phyloP scores from a whole-genome alignment of 2,113 vertebrate genomes.

The Oryzias curvinotus region DNA sequence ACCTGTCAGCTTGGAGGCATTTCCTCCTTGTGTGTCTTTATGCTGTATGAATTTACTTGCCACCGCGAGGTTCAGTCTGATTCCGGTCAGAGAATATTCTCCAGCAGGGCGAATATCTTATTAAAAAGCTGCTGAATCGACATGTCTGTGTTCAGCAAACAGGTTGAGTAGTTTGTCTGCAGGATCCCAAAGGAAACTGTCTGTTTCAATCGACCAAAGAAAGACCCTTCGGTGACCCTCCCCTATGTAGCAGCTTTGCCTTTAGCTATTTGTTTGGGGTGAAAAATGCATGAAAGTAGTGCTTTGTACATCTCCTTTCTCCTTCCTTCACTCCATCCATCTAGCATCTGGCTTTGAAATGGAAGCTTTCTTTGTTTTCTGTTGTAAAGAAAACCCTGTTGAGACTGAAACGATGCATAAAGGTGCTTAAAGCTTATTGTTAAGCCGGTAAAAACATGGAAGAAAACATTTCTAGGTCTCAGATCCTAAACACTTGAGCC shows the following conservation, averaged over 20 bases:
- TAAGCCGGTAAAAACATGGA: no score
- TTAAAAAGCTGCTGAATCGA: slow-evolving; percentile 41
- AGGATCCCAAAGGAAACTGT: slow-evolving; percentile 13
- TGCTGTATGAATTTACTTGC: slow-evolving; percentile 2
- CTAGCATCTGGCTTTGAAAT: not conserved
- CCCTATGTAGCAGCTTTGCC: slow-evolving; percentile 11
- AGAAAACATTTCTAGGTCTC: no score
- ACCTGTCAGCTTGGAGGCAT: slow-evolving; percentile 33
- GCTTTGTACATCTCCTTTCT: slow-evolving; percentile 7
- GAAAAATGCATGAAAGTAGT: slow-evolving; percentile 34
- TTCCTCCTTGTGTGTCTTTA: slow-evolving; percentile 4
- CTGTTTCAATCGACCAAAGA: slow-evolving; percentile 19
- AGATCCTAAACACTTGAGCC: no score
- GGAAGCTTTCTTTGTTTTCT: not conserved
- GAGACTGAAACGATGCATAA: no score
- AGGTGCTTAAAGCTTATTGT: no score
- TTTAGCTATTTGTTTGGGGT: slow-evolving; percentile 16
- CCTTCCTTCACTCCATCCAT: not conserved
- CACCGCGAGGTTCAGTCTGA: slow-evolving; percentile 13
- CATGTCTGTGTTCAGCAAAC: slow-evolving; percentile 27
- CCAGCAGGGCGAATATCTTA: slow-evolving; percentile 31
- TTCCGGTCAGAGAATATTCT: slow-evolving; percentile 35
- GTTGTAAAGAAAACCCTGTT: no score
- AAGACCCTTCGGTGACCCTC: slow-evolving; percentile 17
- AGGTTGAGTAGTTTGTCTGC: slow-evolving; percentile 33